Conservation (phyloP, 2,888 invertebrate genomes). For the Corythucha ciliata region DNA sequence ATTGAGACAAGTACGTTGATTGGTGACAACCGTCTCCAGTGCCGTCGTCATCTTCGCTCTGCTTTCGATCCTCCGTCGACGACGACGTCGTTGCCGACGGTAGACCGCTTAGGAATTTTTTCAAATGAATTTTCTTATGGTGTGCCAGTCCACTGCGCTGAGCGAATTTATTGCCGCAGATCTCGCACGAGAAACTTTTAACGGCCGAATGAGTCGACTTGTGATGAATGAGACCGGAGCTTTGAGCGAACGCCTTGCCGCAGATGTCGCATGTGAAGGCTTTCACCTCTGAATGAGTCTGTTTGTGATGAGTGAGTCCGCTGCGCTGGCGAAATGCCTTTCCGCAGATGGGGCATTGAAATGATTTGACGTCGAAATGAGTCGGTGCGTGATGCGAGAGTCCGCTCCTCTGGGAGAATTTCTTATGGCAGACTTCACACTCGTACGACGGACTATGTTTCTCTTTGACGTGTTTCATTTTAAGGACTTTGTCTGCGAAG, state of each 20-base stretch:
- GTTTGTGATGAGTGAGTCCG: slow-evolving; percentile 23
- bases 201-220: slow-evolving; percentile 21
- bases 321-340: slow-evolving; percentile 23
- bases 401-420: slow-evolving; percentile 22
- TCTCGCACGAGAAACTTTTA: slow-evolving; percentile 18
- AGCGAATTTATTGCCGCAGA: slow-evolving; percentile 23
- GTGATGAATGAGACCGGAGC: slow-evolving; percentile 23
- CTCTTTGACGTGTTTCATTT: slow-evolving; percentile 13
- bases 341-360: slow-evolving; percentile 21
- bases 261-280: slow-evolving; percentile 21
- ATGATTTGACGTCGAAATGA: slow-evolving; percentile 20
- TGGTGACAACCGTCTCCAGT: no score
- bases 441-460: slow-evolving; percentile 8
- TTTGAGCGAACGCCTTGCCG: slow-evolving; percentile 22
- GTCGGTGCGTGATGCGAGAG: slow-evolving; percentile 21
- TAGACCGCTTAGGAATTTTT: no score
- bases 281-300: slow-evolving; percentile 23
- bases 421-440: slow-evolving; percentile 18
- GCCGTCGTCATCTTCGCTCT: no score
- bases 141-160: slow-evolving; percentile 23
- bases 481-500: slow-evolving; percentile 16
- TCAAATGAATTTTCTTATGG: slow-evolving; percentile 20
- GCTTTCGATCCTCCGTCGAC: no score
- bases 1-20: no score
- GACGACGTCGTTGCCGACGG: no score